phyloP scores from a whole-genome alignment of 2,113 vertebrate genomes.

The Pycnonotus jocosus region DNA sequence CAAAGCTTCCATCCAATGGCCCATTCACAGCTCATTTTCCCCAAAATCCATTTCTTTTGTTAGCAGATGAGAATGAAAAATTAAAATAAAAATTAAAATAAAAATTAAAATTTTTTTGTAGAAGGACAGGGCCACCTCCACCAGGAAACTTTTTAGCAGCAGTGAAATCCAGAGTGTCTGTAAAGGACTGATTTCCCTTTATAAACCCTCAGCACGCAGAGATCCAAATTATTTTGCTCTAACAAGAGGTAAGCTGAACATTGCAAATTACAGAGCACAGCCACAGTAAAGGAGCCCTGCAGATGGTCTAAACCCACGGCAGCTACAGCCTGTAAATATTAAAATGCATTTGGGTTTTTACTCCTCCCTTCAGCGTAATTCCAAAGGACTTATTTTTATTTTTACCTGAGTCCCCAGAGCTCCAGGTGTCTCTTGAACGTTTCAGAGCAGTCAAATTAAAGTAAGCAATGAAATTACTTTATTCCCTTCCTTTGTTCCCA shows the following conservation, averaged over 20 bases:
- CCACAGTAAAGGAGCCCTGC: background rate
- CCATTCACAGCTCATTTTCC: background rate
- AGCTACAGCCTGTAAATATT: background rate
- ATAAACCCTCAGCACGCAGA: background rate
- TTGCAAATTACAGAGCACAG: background rate
- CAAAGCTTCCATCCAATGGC: no score
- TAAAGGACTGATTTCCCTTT: background rate
- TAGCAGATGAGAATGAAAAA: background rate
- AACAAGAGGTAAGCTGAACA: background rate
- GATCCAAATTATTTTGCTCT: background rate
- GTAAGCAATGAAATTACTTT: background rate
- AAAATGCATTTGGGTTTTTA: background rate
- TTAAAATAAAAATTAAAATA: no score
- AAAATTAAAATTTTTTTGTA: background rate
- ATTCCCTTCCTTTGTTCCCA: background rate
- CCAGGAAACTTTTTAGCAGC: background rate
- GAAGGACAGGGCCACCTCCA: background rate
- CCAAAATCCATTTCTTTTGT: background rate
- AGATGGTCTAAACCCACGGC: no score
- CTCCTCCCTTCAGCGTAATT: background rate
- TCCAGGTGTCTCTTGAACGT: background rate
- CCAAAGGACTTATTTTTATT: background rate
- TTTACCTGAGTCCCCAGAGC: rapidly evolving
- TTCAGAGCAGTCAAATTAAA: background rate
- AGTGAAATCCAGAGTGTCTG: background rate